Conservation (phyloP, 2,888 invertebrate species). For the Drosophila cognata region DNA sequence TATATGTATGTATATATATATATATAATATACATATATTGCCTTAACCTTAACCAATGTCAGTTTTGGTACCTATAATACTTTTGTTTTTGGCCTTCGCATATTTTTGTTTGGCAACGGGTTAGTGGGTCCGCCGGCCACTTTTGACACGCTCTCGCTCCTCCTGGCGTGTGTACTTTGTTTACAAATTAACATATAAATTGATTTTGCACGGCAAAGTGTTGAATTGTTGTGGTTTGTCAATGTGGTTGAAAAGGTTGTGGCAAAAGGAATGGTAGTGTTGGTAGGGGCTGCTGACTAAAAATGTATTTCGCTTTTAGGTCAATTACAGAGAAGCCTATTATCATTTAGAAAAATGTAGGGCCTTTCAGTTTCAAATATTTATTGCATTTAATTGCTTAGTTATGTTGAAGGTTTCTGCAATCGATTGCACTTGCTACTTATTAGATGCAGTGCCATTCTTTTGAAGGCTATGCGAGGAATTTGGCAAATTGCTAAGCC, state of each 20-base stretch:
- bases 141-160: slow-evolving; percentile 38
- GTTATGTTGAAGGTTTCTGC: slow-evolving; percentile 26
- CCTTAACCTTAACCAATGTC: slow-evolving; percentile 65
- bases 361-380: not conserved
- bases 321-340: slow-evolving; percentile 19
- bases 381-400: slow-evolving; percentile 26
- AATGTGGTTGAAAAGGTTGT: slow-evolving; percentile 24
- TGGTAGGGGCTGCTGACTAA: not conserved
- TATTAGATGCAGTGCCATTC: slow-evolving; percentile 11
- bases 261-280: not conserved
- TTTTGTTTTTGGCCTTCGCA: slow-evolving; percentile 48
- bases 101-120: slow-evolving; percentile 60
- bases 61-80: slow-evolving; percentile 71
- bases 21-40: slow-evolving; percentile 29
- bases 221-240: slow-evolving; percentile 62
- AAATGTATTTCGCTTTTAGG: slow-evolving; percentile 20
- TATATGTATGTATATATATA: slow-evolving; percentile 2
- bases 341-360: slow-evolving; percentile 4
- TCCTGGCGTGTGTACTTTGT: slow-evolving; percentile 53
- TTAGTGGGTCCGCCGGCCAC: slow-evolving; percentile 20
- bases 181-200: slow-evolving; percentile 81
- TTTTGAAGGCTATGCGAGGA: slow-evolving; percentile 21
- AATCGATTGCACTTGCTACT: slow-evolving; percentile 39
- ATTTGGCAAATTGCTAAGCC: slow-evolving; percentile 54
- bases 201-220: slow-evolving; percentile 72